Conservation (phyloP, 2,113 vertebrate genomes). For the Electrona antarctica region DNA sequence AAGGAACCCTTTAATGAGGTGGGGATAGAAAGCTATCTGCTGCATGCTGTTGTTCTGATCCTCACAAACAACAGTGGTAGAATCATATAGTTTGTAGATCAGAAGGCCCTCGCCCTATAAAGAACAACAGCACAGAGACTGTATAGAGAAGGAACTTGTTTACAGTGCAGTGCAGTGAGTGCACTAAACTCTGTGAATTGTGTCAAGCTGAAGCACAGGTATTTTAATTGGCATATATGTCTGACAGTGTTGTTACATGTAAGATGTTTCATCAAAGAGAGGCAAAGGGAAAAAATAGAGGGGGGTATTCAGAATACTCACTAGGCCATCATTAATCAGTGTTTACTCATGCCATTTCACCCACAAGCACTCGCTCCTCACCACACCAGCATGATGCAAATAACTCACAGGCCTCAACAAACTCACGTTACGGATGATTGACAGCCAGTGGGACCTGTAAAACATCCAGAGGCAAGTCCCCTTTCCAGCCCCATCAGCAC, state of each 20-base stretch:
- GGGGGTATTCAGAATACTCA: conserved; percentile 12
- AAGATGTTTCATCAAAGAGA: conserved; percentile 25
- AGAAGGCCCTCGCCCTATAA: conserved; percentile 31
- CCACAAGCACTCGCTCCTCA: conserved; percentile 23
- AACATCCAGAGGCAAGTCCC: conserved; percentile 66
- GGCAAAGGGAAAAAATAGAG: too few relatives aligned
- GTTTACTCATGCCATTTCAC: conserved; percentile 48
- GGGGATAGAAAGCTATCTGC: conserved; percentile 38
- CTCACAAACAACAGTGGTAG: conserved; percentile 42
- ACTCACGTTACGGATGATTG: conserved; percentile 56
- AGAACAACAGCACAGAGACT: conserved; percentile 8
- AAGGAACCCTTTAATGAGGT: conserved; percentile 30
- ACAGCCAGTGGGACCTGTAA: conserved; percentile 67
- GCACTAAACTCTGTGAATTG: conserved; percentile 12
- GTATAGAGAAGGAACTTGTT: conserved; percentile 9
- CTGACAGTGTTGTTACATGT: conserved; percentile 17
- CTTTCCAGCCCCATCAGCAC: conserved; percentile 62
- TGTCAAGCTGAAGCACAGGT: conserved; percentile 13
- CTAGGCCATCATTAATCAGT: conserved; percentile 29
- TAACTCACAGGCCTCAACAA: conserved; percentile 32
- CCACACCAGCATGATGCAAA: conserved; percentile 34
- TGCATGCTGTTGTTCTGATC: conserved; percentile 52
- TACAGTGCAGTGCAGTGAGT: neutral
- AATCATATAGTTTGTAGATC: conserved; percentile 35
- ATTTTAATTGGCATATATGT: conserved; percentile 33